A percentile compares a stretch with the other conserved stretches of the same genome.
Conservation (phyloP, 2,888 invertebrate species). For the Lithodes maja region DNA sequence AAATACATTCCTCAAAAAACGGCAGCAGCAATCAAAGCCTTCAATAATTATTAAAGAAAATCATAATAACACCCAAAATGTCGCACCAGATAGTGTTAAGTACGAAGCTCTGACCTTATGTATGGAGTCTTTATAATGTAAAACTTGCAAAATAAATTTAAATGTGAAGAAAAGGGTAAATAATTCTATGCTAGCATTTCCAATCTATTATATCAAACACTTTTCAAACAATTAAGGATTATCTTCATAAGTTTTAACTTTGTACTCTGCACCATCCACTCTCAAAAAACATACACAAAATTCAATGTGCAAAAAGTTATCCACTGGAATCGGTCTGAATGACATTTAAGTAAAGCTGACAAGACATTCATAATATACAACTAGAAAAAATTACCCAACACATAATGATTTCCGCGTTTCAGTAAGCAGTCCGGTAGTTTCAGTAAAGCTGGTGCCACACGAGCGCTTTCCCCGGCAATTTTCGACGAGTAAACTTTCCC, state of each 20-base stretch:
- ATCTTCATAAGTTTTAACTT: constrained; percentile 3
- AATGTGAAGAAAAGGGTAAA: not conserved
- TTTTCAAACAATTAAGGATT: constrained; percentile 5
- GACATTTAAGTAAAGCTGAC: constrained; percentile 9
- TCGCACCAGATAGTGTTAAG: not conserved
- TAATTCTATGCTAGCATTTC: not conserved
- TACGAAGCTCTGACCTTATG: not conserved
- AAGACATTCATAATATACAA: constrained; percentile 9
- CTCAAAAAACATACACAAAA: constrained; percentile 13
- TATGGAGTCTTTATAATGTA: too few relatives aligned
- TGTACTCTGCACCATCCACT: constrained; percentile 20
- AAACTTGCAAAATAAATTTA: not conserved
- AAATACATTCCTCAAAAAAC: too few relatives aligned
- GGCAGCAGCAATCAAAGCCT: too few relatives aligned
- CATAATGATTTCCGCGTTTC: not conserved
- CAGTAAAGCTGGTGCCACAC: too few relatives aligned
- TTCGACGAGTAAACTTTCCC: too few relatives aligned
- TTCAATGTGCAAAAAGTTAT: constrained; percentile 1
- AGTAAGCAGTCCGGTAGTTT: too few relatives aligned
- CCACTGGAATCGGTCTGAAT: constrained; percentile 1
- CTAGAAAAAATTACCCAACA: constrained; percentile 13
- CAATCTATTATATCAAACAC: constrained; percentile 5
- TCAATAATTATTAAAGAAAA: too few relatives aligned
- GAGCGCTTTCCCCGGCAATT: too few relatives aligned
- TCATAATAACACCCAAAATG: too few relatives aligned